phyloP scores from a whole-genome alignment of 2,888 invertebrate species.

The Perithous albicinctus region DNA sequence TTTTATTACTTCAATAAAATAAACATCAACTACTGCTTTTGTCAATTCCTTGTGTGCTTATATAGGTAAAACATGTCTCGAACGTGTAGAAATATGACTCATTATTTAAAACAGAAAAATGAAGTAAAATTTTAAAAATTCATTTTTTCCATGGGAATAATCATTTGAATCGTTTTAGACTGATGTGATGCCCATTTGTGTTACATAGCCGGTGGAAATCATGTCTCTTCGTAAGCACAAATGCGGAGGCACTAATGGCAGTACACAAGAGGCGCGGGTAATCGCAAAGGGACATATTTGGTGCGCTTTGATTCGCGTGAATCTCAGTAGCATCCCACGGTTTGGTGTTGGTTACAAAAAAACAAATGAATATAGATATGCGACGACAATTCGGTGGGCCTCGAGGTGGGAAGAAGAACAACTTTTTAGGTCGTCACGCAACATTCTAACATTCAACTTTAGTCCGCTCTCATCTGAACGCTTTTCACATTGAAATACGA shows the following conservation, averaged over 20 bases:
- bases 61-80: no score
- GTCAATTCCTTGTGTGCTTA: no score
- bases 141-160: neutral
- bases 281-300: conserved; percentile 76
- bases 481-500: neutral
- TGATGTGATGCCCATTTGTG: neutral
- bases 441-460: conserved; percentile 42
- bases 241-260: conserved; percentile 14
- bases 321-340: conserved; percentile 73
- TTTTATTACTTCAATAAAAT: no score
- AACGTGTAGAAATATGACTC: no score
- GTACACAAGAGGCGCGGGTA: conserved; percentile 67
- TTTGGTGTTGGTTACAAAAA: conserved; percentile 71
- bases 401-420: conserved; percentile 62
- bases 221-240: neutral
- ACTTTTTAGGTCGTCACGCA: conserved; percentile 56
- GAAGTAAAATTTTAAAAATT: no score
- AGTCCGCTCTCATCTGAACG: neutral
- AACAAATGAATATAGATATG: conserved; percentile 75
- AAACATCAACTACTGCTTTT: no score
- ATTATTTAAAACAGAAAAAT: neutral
- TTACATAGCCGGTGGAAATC: neutral
- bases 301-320: conserved; percentile 65
- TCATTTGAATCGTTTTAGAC: neutral
- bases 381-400: conserved; percentile 36